Conservation (phyloP, 2,797 vertebrate genomes). For the Spinibarbus caldwelli region DNA sequence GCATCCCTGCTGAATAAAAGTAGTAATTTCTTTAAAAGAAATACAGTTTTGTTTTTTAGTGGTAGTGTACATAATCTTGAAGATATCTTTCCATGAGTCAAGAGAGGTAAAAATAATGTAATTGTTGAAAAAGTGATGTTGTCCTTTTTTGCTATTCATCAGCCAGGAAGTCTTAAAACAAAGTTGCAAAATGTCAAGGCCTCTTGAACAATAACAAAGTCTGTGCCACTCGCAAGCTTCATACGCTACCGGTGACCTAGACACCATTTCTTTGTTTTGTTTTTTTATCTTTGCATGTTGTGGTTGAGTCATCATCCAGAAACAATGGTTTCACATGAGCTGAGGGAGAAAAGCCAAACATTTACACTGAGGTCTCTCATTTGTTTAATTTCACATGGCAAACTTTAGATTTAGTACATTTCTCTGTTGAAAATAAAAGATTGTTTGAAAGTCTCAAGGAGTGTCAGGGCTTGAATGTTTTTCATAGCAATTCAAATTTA, state of each 20-base stretch:
- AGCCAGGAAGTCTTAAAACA: constrained; percentile 33
- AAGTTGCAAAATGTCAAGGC: constrained; percentile 39
- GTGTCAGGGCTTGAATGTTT: neutral
- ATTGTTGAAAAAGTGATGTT: neutral
- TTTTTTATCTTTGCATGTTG: neutral
- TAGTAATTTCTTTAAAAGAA: too few relatives aligned
- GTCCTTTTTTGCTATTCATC: constrained; percentile 12
- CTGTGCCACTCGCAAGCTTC: constrained; percentile 43
- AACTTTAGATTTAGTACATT: neutral
- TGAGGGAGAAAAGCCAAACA: neutral
- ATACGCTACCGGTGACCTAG: constrained; percentile 18
- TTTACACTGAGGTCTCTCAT: neutral
- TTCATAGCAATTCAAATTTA: neutral
- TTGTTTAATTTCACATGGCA: constrained; percentile 5
- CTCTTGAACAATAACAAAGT: constrained; percentile 43
- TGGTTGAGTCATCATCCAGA: neutral
- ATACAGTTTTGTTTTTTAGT: too few relatives aligned
- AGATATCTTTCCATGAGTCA: too few relatives aligned
- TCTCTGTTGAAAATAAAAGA: neutral
- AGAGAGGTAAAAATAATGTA: neutral
- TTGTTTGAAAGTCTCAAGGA: neutral
- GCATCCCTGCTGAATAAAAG: too few relatives aligned
- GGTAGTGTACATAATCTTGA: too few relatives aligned
- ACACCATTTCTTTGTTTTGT: neutral
- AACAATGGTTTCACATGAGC: constrained; percentile 7